A percentile compares a stretch with the other conserved stretches of the same genome.
Evolutionary conservation across 2,113 vertebrate species (phyloP).

Genomic region (Lanius ludovicianus): DNA sequence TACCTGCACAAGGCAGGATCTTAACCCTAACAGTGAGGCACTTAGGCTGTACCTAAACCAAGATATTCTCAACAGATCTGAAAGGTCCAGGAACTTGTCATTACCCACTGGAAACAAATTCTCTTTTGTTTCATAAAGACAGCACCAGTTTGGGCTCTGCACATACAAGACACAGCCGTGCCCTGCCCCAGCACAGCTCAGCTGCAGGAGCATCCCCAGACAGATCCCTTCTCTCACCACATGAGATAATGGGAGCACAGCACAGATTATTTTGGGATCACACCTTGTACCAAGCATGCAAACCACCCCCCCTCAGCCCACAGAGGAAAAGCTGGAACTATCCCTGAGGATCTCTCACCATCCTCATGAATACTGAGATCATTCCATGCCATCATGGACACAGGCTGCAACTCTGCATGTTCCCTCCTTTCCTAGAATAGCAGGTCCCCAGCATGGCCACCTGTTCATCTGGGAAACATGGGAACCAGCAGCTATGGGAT

Average conservation of each 20-base stretch:
- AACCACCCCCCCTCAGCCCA: neutral
- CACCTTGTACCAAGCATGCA: neutral
- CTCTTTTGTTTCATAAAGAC: neutral
- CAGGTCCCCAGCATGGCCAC: neutral
- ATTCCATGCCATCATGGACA: neutral
- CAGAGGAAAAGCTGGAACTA: neutral
- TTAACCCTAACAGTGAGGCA: neutral
- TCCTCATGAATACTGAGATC: neutral
- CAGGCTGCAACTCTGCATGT: neutral
- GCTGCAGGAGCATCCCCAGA: neutral
- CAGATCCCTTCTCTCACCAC: neutral
- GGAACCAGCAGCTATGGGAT: neutral
- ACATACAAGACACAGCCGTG: neutral
- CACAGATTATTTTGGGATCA: neutral
- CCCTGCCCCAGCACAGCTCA: neutral
- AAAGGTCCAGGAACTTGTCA: neutral
- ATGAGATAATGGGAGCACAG: neutral
- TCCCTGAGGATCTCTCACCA: neutral
- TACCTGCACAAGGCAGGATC: neutral
- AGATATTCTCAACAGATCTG: neutral
- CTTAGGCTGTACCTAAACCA: neutral
- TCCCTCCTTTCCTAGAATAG: neutral
- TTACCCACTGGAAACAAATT: neutral
- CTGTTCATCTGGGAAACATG: neutral
- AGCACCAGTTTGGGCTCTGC: accelerated